A percentile compares a stretch with the other conserved stretches of the same genome.
Conservation (phyloP, 1,140 invertebrate species). For the Heterodera carotae region DNA sequence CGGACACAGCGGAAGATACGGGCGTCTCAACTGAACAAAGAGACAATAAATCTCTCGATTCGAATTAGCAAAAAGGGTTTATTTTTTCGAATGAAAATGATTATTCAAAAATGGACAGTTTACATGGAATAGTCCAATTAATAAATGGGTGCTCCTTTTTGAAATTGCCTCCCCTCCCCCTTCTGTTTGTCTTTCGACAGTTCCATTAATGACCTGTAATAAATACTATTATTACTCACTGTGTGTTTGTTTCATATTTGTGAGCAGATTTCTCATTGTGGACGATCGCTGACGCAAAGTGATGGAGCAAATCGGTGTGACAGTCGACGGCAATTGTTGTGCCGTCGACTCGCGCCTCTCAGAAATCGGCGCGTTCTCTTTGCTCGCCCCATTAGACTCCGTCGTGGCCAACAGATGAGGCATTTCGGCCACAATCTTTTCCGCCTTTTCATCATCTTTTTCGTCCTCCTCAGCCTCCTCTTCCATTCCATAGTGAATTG, state of each 20-base stretch:
- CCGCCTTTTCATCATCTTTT: background rate
- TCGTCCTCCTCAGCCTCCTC: constrained; percentile 4
- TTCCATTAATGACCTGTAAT: no score
- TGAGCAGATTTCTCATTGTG: background rate
- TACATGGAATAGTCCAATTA: no score
- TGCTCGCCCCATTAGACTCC: background rate
- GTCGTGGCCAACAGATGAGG: background rate
- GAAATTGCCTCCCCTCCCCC: no score
- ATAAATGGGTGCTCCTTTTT: no score
- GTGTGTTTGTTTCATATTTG: background rate
- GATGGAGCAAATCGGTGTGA: background rate
- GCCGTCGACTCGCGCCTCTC: background rate
- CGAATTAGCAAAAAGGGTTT: background rate
- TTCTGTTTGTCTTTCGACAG: no score
- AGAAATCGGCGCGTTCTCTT: background rate
- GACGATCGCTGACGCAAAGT: background rate
- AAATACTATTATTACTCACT: background rate
- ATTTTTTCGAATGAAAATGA: no score
- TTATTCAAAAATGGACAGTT: no score
- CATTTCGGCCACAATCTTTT: background rate
- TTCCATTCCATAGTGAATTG: background rate
- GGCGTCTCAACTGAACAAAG: background rate
- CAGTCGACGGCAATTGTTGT: background rate
- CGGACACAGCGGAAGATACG: background rate
- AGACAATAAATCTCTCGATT: background rate